phyloP scores from a whole-genome alignment of 2,888 invertebrate genomes.

The Philereme vetulata region DNA sequence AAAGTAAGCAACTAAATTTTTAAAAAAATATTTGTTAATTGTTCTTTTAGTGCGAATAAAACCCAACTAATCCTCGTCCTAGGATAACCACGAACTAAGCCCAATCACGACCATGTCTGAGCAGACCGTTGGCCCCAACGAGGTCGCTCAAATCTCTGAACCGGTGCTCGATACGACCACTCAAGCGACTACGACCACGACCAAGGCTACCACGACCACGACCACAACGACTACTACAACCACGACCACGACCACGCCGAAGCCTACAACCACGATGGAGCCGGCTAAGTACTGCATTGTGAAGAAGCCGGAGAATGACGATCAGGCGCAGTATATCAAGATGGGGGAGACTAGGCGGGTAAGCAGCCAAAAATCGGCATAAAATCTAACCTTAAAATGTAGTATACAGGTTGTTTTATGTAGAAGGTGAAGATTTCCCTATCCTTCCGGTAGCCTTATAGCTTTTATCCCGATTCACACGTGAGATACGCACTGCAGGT shows the following conservation, averaged over 20 bases:
- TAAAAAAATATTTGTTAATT: too few relatives aligned
- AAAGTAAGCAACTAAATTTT: too few relatives aligned
- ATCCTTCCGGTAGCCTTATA: too few relatives aligned
- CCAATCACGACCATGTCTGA: constrained; percentile 77
- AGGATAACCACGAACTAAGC: constrained; percentile 68
- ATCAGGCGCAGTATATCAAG: constrained; percentile 89
- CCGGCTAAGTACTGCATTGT: constrained; percentile 90
- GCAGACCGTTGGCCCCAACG: constrained; percentile 70
- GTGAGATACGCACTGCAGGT: too few relatives aligned
- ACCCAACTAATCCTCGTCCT: constrained; percentile 11
- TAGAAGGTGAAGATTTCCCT: too few relatives aligned
- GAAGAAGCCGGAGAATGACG: constrained; percentile 91
- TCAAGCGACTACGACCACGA: constrained; percentile 56
- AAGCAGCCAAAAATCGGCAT: constrained; percentile 53
- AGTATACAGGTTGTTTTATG: too few relatives aligned
- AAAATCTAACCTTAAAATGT: too few relatives aligned
- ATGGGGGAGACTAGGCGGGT: constrained; percentile 94
- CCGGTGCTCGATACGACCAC: constrained; percentile 67
- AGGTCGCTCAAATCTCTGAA: constrained; percentile 73
- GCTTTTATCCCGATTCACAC: too few relatives aligned
- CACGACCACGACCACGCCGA: constrained; percentile 77
- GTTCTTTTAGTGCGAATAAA: neutral
- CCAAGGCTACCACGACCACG: constrained; percentile 56
- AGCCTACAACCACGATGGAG: constrained; percentile 84
- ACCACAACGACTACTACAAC: constrained; percentile 73